Evolutionary conservation across 2,113 vertebrate species (phyloP).

Genomic region (Pimephales promelas): DNA sequence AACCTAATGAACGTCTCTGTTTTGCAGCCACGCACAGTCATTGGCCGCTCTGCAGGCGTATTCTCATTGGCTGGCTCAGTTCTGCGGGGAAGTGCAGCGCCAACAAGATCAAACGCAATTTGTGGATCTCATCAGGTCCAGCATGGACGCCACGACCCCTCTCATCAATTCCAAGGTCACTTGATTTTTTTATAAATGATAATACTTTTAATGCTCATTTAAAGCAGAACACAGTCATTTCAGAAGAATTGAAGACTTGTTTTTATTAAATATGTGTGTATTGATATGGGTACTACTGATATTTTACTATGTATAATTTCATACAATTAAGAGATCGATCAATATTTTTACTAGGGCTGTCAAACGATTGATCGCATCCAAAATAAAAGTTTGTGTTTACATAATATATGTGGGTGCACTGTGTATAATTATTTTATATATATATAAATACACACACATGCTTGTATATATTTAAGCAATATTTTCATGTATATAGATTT

Average conservation of each 20-base stretch:
- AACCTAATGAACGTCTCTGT: neutral
- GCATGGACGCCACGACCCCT: slow-evolving; percentile 88
- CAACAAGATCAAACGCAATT: slow-evolving; percentile 93
- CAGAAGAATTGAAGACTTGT: neutral
- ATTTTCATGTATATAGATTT: too few species aligned
- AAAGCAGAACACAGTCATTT: neutral
- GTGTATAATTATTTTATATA: too few species aligned
- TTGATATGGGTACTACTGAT: neutral
- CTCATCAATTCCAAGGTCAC: slow-evolving; percentile 94
- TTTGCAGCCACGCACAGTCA: slow-evolving; percentile 90
- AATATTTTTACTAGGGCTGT: too few species aligned
- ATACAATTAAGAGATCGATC: too few species aligned
- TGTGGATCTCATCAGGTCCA: slow-evolving; percentile 88
- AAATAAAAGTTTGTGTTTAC: too few species aligned
- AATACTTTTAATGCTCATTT: neutral
- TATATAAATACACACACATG: too few species aligned
- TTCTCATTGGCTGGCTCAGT: slow-evolving; percentile 95
- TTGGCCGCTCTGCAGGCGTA: slow-evolving; percentile 95
- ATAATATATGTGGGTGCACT: too few species aligned
- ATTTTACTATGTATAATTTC: too few species aligned
- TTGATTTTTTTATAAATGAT: neutral
- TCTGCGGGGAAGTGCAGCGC: slow-evolving; percentile 90
- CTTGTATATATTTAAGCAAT: too few species aligned
- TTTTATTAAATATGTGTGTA: neutral
- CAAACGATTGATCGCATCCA: too few species aligned